Evolutionary conservation across 2,797 vertebrate species (phyloP).

Genomic region (Lepilemur septentrionalis): DNA sequence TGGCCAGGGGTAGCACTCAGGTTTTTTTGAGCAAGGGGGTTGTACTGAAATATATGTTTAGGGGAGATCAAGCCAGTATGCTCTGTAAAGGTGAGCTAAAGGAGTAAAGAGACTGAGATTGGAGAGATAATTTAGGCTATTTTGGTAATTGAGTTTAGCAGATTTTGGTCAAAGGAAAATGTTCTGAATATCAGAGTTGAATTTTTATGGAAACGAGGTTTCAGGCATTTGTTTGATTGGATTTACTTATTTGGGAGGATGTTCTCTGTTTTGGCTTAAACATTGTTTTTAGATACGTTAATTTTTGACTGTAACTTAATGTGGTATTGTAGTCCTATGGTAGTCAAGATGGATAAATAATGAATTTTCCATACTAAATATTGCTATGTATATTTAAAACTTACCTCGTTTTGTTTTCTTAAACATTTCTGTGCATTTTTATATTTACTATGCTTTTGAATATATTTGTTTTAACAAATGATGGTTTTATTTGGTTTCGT

Average conservation of each 20-base stretch:
- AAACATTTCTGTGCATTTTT: constrained; percentile 34
- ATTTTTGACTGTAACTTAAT: background rate
- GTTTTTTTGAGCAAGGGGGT: background rate
- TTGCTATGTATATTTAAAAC: constrained; percentile 44
- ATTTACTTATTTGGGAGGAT: constrained; percentile 26
- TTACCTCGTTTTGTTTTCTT: constrained; percentile 28
- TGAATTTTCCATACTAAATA: constrained; percentile 3
- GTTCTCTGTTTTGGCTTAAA: constrained; percentile 34
- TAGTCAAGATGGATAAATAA: constrained; percentile 11
- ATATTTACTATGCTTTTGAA: background rate
- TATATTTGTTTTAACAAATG: constrained; percentile 37
- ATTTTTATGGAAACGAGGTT: background rate
- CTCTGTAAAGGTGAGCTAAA: background rate
- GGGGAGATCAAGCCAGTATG: background rate
- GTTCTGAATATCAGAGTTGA: background rate
- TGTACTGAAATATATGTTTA: background rate
- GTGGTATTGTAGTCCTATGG: background rate
- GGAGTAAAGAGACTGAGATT: background rate
- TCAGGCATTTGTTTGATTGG: background rate
- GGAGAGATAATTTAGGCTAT: background rate
- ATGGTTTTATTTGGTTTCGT: constrained; percentile 44
- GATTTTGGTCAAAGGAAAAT: background rate
- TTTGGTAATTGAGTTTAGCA: background rate
- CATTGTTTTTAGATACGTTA: background rate
- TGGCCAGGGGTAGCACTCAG: background rate